phyloP scores from a whole-genome alignment of 2,888 invertebrate genomes.

The Heliconius aoede region DNA sequence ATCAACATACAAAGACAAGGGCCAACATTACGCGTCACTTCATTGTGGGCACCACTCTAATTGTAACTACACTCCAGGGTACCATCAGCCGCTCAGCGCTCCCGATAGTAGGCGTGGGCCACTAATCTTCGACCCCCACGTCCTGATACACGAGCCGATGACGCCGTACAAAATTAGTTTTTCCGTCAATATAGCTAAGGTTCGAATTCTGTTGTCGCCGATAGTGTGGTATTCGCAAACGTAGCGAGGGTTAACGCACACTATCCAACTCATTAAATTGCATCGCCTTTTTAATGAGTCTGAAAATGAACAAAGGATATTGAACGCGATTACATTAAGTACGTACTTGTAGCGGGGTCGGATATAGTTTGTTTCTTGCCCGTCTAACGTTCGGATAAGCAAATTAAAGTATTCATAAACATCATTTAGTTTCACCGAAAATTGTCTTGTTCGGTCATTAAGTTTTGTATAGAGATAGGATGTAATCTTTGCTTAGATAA shows the following conservation, averaged over 20 bases:
- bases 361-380: constrained; percentile 67
- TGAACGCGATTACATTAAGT: constrained; percentile 82
- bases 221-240: constrained; percentile 74
- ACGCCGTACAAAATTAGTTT: constrained; percentile 56
- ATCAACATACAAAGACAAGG: constrained; percentile 83
- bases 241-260: constrained; percentile 83
- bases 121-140: constrained; percentile 84
- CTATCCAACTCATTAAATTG: constrained; percentile 84
- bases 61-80: constrained; percentile 84
- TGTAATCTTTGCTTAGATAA: not conserved
- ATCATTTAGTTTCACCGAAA: constrained; percentile 42
- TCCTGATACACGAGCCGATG: constrained; percentile 68
- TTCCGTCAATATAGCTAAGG: constrained; percentile 55
- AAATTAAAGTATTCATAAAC: constrained; percentile 49
- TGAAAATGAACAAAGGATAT: constrained; percentile 84
- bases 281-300: constrained; percentile 84
- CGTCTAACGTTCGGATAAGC: constrained; percentile 60
- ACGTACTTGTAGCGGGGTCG: constrained; percentile 73
- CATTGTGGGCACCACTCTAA: constrained; percentile 83
- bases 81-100: constrained; percentile 82
- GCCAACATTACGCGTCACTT: constrained; percentile 82
- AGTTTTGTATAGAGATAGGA: not conserved
- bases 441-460: constrained; percentile 23
- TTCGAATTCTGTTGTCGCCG: constrained; percentile 50
- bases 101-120: constrained; percentile 81